These are phyloP conservation scores for Momotus momota DNA, from an alignment of 2,797 vertebrate genomes.

Conservation along the genomic window DNA sequence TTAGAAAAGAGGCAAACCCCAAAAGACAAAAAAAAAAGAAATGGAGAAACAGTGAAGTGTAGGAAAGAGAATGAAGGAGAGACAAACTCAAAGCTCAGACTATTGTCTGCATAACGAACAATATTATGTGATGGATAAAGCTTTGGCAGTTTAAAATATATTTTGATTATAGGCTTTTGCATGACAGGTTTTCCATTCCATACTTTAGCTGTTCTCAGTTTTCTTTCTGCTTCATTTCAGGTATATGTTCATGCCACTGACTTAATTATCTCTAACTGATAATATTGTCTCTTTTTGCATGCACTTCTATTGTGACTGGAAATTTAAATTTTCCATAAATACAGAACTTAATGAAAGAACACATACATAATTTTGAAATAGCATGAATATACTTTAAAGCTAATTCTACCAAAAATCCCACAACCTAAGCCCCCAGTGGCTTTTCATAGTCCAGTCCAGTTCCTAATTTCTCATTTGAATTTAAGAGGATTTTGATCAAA, in stretches of 20 bases:
- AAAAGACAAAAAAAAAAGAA: neutral
- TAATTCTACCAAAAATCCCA: neutral
- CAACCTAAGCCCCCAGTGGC: neutral
- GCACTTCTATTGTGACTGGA: neutral
- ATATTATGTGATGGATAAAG: neutral
- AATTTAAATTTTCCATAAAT: neutral
- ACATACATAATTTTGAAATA: neutral
- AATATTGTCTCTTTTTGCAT: neutral
- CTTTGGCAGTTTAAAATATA: neutral
- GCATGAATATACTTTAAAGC: neutral
- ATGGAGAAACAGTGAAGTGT: neutral
- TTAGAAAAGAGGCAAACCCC: neutral
- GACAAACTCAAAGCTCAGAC: neutral
- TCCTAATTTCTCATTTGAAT: neutral
- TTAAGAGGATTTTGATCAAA: neutral
- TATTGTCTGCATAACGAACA: neutral
- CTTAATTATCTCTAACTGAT: neutral
- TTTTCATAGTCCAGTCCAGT: neutral
- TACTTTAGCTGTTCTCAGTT: neutral
- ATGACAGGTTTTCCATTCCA: neutral
- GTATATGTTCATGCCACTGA: neutral
- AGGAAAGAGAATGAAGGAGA: neutral
- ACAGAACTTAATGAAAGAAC: neutral
- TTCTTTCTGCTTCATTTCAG: neutral
- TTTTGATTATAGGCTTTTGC: neutral